Base-by-base conservation (phyloP, 1,140 invertebrate genomes). In the Cataglyphis hispanica region DNA sequence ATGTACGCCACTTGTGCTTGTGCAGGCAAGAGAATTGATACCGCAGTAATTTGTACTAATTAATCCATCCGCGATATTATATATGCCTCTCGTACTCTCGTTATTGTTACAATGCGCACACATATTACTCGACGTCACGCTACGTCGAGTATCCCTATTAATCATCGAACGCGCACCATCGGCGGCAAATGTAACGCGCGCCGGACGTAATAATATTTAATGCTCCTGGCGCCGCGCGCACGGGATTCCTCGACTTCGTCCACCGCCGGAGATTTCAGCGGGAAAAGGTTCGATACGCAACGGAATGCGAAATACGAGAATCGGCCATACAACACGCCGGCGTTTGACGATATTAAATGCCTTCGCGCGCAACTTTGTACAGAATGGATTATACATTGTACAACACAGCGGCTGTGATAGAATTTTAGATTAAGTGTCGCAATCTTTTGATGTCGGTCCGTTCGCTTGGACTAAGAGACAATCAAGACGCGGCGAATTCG, bases 21-120 rank as follows among this genome's bases (percentile, higher is more conserved):
- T 50, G 63, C 37, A 80, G 63, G 76, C 67, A 50, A 50, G 78
- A 72, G 67, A 83, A 83, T 72, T 83, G 78, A 83, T 72, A 72
- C 78, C 78, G 78, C 78, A 83, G 78, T 83, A 83, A 83, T 83
- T 83, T 83, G 78, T 72, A 83, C 78, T 83, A 83, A 83, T 83
- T 83, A 83, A 83, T 53, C 67, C 78, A 83, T 83, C 78, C 67
- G 61, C 76, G 67, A 72, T 50, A 50, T 50, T 19, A 83, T 72
- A 61, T 60, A 72, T 83, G 53, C 66, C 66, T 70, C 78, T 81
- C 78, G 66, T 58, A 70, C 37, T 40, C 31, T 74, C 58, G 58
- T 81, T 58, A 80, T 80, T 80, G 67, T 70, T 81, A 81, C 78
- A 81, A 70, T 81, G 66, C 78, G 66, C 66, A 70, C 66, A 70